These are phyloP conservation scores for Diadegma fenestrale DNA, from an alignment of 2,888 invertebrate genomes.

Conservation along the genomic window DNA sequence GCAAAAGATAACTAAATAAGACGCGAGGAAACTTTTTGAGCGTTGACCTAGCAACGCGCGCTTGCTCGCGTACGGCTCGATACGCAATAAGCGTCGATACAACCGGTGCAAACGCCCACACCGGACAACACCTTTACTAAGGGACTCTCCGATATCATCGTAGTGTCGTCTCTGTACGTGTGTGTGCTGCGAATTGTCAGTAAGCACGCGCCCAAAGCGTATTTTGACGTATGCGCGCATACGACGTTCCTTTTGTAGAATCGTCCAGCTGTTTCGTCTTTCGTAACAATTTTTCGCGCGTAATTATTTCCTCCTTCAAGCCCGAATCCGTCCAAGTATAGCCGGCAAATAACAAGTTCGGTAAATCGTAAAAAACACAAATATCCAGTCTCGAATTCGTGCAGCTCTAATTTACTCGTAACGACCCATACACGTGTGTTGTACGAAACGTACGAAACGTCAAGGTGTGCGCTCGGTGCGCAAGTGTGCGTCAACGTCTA, in stretches of 20 bases:
- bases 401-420: not conserved
- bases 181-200: slow-evolving; percentile 5
- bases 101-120: slow-evolving; percentile 5
- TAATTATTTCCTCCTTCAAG: not conserved
- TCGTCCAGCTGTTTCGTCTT: not conserved
- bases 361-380: not conserved
- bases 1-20: slow-evolving; percentile 12
- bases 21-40: slow-evolving; percentile 22
- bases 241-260: not conserved
- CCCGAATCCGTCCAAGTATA: no score
- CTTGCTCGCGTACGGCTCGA: slow-evolving; percentile 25
- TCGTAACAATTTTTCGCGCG: not conserved
- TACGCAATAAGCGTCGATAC: slow-evolving; percentile 29
- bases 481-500: slow-evolving; percentile 31
- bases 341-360: not conserved
- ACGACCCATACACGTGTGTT: slow-evolving; percentile 9
- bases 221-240: slow-evolving; percentile 16
- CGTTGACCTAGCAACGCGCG: slow-evolving; percentile 47
- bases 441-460: not conserved
- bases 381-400: not conserved
- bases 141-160: not conserved
- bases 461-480: slow-evolving; percentile 27
- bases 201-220: slow-evolving; percentile 12
- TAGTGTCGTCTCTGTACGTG: not conserved
- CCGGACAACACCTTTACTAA: slow-evolving; percentile 7